Evolutionary conservation across 2,113 vertebrate genomes (phyloP).

Genomic region (Tamias sibiricus): DNA sequence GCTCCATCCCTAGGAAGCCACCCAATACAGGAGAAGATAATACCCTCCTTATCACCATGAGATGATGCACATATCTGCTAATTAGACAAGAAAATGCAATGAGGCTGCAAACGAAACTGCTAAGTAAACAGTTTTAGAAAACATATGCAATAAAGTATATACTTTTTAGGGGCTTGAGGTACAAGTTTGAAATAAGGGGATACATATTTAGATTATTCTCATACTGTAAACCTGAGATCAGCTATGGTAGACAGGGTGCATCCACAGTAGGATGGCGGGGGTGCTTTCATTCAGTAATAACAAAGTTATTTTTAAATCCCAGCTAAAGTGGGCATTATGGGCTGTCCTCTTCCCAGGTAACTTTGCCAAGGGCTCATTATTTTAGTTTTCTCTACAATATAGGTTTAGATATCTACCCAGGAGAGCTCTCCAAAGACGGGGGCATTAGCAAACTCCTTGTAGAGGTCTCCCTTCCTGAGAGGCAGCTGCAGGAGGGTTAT

Average conservation of each 20-base stretch:
- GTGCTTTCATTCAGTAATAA: neutral
- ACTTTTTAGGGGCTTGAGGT: neutral
- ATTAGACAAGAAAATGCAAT: slow-evolving; percentile 54
- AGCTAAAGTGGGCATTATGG: neutral
- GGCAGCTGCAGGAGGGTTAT: neutral
- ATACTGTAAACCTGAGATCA: neutral
- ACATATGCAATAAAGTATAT: neutral
- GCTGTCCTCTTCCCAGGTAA: neutral
- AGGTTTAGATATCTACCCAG: neutral
- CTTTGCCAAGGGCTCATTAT: neutral
- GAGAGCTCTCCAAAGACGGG: neutral
- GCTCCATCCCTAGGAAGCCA: slow-evolving; percentile 35
- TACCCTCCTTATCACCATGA: neutral
- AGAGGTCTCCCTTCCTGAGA: neutral
- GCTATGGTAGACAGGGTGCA: neutral
- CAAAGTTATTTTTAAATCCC: neutral
- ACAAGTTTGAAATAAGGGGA: neutral
- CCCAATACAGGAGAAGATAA: neutral
- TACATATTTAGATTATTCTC: neutral
- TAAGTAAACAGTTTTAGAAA: slow-evolving; percentile 57
- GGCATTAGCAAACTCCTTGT: neutral
- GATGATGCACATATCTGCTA: slow-evolving; percentile 20
- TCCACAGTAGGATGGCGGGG: neutral
- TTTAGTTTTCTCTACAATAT: neutral
- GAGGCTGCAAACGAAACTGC: slow-evolving; percentile 38